Evolutionary conservation across 1,140 invertebrate species (phyloP).

Genomic region (Lethrus apterus): DNA sequence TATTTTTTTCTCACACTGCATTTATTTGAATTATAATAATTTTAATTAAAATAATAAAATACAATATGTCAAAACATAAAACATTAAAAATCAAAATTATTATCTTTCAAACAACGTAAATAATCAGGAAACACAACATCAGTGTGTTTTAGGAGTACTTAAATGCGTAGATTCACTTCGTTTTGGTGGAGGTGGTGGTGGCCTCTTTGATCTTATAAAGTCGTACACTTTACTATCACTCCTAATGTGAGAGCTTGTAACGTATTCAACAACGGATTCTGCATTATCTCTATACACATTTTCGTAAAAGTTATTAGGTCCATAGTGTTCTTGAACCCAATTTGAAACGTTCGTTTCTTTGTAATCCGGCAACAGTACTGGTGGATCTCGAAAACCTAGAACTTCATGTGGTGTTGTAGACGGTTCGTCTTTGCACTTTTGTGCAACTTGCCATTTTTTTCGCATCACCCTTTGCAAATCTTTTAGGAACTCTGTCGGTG

Average conservation of each 20-base stretch:
- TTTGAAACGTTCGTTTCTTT: conserved; percentile 78
- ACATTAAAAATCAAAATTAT: not conserved
- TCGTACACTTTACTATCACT: conserved; percentile 19
- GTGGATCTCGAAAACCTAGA: conserved; percentile 76
- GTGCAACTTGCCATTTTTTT: conserved; percentile 89
- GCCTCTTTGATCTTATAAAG: conserved; percentile 44
- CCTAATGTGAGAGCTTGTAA: conserved; percentile 38
- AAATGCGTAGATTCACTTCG: conserved; percentile 71
- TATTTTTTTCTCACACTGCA: not conserved
- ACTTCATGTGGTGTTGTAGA: conserved; percentile 84
- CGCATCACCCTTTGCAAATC: conserved; percentile 86
- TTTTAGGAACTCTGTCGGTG: conserved; percentile 75
- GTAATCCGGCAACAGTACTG: conserved; percentile 57
- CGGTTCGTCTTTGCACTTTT: conserved; percentile 80
- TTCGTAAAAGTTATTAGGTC: conserved; percentile 54
- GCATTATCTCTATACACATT: conserved; percentile 49
- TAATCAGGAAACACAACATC: conserved; percentile 26
- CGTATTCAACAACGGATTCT: conserved; percentile 42
- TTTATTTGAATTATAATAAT: not conserved
- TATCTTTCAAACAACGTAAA: not conserved
- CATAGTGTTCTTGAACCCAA: conserved; percentile 87
- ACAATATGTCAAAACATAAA: not conserved
- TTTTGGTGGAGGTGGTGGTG: conserved; percentile 70
- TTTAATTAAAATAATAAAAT: conserved; percentile 8
- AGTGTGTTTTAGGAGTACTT: conserved; percentile 42